Evolutionary conservation across 2,888 invertebrate genomes (phyloP), one percentile per base, ranked within the genome.

Genomic region (Tenthredo livida): DNA sequence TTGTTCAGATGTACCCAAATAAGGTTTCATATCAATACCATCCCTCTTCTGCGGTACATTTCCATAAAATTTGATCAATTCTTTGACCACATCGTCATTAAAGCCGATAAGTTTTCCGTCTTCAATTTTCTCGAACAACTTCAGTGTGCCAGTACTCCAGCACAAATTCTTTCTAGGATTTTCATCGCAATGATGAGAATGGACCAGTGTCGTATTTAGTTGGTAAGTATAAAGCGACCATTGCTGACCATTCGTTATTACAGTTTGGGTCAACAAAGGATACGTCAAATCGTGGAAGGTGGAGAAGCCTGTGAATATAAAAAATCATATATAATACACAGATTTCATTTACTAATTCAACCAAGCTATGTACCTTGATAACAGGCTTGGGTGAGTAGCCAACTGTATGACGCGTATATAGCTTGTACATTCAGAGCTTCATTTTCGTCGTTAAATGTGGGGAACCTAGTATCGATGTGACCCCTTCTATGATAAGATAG

Each of bases 181-280:
- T 15, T 94, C 94, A 54, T 95, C 93, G n/a, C 95, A 93, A 88
- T 95, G 91, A 88, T 96, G 95, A 47, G 95, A 94, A 89, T 97
- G 96, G 88, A 97, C 93, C 17, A 95, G 91, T 54, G 96, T 94
- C 0, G 98, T 99, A 92, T 99, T 99, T 85, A 99, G 93, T 93
- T 99, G 99, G 92, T 99, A 99, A 17, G 96, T 95, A 91, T 97
- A 97, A 88, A 99, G 97, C 0, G 97, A 97, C 96, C 97, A 98
- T 4, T 95, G 92, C 88, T 97, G 95, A 0, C 99, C 99, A 93
- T 99, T 97, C 0, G 98, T 98, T 61, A 99, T 95, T 17, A 98
- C 94, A 21, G 97, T 96, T 95, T 99, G 99, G 4, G 97, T 97
- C 0, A 96, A 96, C 85, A 99, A 93, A 0, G 99, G 99, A 92